A percentile compares a stretch with the other conserved stretches of the same genome.
Conservation (phyloP, 2,888 invertebrate genomes). For the Linhomoeus sp. region DNA sequence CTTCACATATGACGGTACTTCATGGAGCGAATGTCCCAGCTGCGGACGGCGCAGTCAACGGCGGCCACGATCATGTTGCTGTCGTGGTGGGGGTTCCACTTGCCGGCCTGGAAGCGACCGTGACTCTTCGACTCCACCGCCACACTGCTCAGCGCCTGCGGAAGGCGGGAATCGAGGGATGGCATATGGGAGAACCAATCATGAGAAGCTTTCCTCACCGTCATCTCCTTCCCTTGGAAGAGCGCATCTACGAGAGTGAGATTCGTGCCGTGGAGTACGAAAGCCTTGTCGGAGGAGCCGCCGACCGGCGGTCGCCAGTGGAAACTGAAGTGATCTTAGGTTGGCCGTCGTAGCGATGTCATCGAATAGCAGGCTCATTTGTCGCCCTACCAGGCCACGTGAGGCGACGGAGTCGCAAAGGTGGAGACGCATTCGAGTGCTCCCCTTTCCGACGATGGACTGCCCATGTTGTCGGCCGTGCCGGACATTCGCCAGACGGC, state of each 20-base stretch:
- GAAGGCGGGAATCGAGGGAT: neutral
- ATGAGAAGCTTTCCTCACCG: neutral
- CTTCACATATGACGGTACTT: neutral
- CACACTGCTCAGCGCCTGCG: no score
- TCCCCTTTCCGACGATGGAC: no score
- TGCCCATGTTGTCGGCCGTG: no score
- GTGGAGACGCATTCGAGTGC: no score
- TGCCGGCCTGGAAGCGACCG: slow-evolving; percentile 57
- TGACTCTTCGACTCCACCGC: slow-evolving; percentile 45
- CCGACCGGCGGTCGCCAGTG: neutral
- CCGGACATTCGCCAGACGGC: neutral
- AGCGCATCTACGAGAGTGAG: neutral
- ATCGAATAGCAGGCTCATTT: no score
- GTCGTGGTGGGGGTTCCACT: slow-evolving; percentile 88
- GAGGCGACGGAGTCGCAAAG: no score
- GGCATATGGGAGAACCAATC: no score
- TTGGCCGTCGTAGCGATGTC: no score
- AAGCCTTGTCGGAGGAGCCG: neutral
- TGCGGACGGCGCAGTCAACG: slow-evolving; percentile 61
- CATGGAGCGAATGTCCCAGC: slow-evolving; percentile 57
- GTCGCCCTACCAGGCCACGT: no score
- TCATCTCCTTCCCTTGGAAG: neutral
- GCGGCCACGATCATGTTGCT: slow-evolving; percentile 63
- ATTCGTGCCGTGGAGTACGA: neutral
- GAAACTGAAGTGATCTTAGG: neutral